Evolutionary conservation across 2,888 invertebrate species (phyloP), one percentile per base, ranked within the genome.

Genomic region (Scaptomyza cyrtandrae): DNA sequence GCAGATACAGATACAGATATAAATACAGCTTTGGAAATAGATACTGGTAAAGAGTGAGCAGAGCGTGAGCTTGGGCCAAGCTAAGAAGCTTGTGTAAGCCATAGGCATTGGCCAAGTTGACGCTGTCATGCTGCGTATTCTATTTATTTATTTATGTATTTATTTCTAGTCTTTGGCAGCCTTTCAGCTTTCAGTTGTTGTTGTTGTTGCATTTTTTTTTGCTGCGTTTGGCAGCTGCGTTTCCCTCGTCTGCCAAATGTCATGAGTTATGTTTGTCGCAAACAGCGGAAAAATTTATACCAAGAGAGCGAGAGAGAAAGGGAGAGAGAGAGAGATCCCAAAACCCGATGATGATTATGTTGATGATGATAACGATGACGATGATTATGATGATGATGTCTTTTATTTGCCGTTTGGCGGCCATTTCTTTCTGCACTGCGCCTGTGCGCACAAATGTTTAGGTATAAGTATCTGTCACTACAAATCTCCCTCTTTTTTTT

Each of bases 341-440:
- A 63, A 60, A 41, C 66, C 37, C 63, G 44, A 75, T 65, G 57
- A 56, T 19, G 49, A 11, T 58, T 50, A 63, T 45, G 53, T 19
- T 27, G 62, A 35, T 43, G 61, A 19, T 41, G 53, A 49, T 29
- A n/a, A n/a, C 45, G 53, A 27, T 27, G 62, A 35, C 46, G 61
- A 19, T 41, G 53, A 49, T 29, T 56, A 64, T 59, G 52, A 46
- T 19, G 76, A 57, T 60, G 76, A 57, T 79, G 71, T 77, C 57
- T 75, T 67, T 80, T 73, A 61, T 60, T 72, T 79, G 71, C 67
- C 61, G 76, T 71, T 71, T 71, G 77, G 80, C 83, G 70, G 83
- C 83, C 83, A 83, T 83, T 88, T 83, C 84, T 86, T 78, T 54
- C 58, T 64, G 62, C 80, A 83, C 60, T 88, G 83, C 83, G 83